These are phyloP conservation scores for Eulithis prunata DNA, from an alignment of 2,888 invertebrate species.

Conservation along the genomic window DNA sequence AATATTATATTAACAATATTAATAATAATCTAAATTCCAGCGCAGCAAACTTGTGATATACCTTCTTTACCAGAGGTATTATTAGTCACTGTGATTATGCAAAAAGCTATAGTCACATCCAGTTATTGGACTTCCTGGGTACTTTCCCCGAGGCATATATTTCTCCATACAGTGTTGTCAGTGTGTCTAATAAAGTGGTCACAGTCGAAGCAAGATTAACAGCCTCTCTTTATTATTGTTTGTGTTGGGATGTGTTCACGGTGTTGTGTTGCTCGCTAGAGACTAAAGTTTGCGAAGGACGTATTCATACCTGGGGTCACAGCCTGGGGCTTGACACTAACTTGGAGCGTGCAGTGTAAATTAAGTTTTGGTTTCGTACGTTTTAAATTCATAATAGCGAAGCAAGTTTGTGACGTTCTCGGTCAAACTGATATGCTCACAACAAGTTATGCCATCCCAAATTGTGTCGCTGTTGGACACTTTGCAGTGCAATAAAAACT, in stretches of 20 bases:
- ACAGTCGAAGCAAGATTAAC: constrained; percentile 83
- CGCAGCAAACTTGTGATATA: no score
- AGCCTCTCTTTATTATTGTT: constrained; percentile 75
- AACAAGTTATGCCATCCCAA: background rate
- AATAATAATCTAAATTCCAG: no score
- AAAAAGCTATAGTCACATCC: constrained; percentile 43
- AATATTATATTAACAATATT: no score
- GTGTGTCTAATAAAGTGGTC: constrained; percentile 81
- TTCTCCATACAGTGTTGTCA: constrained; percentile 76
- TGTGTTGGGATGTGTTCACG: constrained; percentile 52
- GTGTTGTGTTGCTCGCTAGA: constrained; percentile 19
- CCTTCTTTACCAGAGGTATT: no score
- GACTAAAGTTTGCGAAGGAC: constrained; percentile 18
- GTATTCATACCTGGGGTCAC: constrained; percentile 30
- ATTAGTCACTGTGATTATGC: no score
- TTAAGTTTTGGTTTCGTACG: background rate
- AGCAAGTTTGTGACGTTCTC: background rate
- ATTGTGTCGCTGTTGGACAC: background rate
- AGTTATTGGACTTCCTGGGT: constrained; percentile 45
- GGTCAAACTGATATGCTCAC: no score
- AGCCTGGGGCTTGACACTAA: constrained; percentile 28
- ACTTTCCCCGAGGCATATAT: constrained; percentile 78
- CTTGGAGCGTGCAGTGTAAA: background rate
- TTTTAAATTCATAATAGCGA: background rate
- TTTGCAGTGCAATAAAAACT: no score